These are phyloP conservation scores for Ctena decussata DNA, from an alignment of 2,888 invertebrate species.

Conservation along the genomic window DNA sequence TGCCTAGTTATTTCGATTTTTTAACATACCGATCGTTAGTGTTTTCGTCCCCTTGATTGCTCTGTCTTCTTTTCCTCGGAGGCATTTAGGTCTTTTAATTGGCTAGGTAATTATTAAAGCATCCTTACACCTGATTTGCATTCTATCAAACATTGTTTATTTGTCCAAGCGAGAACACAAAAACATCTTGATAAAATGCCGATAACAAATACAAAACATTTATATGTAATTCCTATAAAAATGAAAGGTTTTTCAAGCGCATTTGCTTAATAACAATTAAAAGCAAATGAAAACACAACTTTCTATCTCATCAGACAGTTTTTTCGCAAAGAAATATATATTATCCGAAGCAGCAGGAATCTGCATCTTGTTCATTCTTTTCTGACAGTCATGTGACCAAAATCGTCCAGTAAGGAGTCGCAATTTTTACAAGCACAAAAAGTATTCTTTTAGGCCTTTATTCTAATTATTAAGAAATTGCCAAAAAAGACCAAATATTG, in stretches of 20 bases:
- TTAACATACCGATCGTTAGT: constrained; percentile 65
- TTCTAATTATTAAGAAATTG: too few species aligned
- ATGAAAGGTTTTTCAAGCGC: too few species aligned
- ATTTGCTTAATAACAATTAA: too few species aligned
- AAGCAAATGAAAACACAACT: too few species aligned
- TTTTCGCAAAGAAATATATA: not conserved
- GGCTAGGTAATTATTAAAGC: not conserved
- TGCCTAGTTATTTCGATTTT: constrained; percentile 26
- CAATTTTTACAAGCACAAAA: constrained; percentile 24
- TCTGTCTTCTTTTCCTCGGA: constrained; percentile 76
- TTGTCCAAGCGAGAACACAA: too few species aligned
- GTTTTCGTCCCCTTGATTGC: constrained; percentile 75
- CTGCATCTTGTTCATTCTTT: not conserved
- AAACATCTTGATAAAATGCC: not conserved
- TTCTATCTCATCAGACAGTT: too few species aligned
- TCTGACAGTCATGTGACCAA: constrained; percentile 63
- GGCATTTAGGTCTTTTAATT: constrained; percentile 73
- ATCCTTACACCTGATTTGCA: not conserved
- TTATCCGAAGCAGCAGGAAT: not conserved
- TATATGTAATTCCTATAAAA: too few species aligned
- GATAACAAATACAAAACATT: not conserved
- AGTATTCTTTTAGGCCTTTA: not conserved
- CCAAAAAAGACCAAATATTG: too few species aligned
- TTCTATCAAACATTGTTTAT: not conserved
- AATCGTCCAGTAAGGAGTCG: constrained; percentile 66